Conservation (phyloP, 2,113 vertebrate genomes). For the Myxocyprinus asiaticus region DNA sequence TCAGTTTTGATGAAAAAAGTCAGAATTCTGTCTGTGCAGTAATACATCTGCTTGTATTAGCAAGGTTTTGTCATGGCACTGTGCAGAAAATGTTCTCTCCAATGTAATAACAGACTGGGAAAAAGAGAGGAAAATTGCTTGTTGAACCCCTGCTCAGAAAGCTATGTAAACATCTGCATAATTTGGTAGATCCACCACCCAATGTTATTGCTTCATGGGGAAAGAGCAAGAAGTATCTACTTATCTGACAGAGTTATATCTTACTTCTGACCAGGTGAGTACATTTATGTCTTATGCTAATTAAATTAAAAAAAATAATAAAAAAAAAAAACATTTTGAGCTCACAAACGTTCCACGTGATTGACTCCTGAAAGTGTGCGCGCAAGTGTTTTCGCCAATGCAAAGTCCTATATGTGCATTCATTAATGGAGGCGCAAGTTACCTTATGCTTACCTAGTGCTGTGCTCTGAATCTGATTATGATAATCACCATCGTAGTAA, state of each 20-base stretch:
- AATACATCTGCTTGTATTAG: background rate
- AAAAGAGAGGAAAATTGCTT: background rate
- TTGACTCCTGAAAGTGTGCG: background rate
- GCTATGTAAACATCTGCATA: background rate
- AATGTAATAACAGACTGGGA: background rate
- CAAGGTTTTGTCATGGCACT: background rate
- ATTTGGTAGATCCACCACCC: slow-evolving; percentile 5
- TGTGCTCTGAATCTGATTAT: slow-evolving; percentile 44
- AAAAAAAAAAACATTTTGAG: too few relatives aligned
- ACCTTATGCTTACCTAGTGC: slow-evolving; percentile 15
- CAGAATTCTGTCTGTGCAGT: too few relatives aligned
- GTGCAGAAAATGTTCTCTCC: background rate
- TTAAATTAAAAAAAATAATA: background rate
- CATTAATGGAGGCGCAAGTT: slow-evolving; percentile 16
- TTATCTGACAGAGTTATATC: background rate
- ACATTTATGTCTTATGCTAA: background rate
- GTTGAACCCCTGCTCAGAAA: background rate
- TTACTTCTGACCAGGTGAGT: slow-evolving; percentile 16
- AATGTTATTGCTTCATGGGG: background rate
- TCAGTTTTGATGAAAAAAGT: too few relatives aligned
- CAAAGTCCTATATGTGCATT: background rate
- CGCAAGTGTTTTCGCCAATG: background rate
- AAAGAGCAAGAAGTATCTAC: background rate
- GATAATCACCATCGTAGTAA: slow-evolving; percentile 29
- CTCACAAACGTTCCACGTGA: slow-evolving; percentile 7